These are phyloP conservation scores for Agriotes lineatus DNA, from an alignment of 2,888 invertebrate species.

Conservation along the genomic window DNA sequence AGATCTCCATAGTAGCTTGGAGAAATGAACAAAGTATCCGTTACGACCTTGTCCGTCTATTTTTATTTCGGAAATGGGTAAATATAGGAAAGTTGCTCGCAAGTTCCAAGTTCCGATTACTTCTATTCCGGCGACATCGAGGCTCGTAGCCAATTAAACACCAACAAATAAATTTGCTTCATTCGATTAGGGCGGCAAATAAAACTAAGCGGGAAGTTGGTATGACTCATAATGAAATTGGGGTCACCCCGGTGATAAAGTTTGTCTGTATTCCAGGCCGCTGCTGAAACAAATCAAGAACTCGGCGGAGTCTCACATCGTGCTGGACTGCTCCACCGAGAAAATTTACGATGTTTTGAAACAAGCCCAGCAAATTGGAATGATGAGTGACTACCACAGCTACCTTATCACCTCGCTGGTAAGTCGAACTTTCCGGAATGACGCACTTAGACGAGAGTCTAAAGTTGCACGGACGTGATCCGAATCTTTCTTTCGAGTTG, in stretches of 20 bases:
- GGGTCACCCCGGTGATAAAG: conserved; percentile 29
- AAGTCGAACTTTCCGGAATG: conserved; percentile 58
- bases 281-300: conserved; percentile 92
- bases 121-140: too few species aligned
- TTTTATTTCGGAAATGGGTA: too few species aligned
- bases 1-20: too few species aligned
- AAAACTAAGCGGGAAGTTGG: conserved; percentile 25
- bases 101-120: conserved; percentile 6
- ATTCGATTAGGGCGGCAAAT: conserved; percentile 24
- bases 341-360: conserved; percentile 88
- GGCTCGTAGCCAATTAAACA: conserved; percentile 6
- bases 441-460: conserved; percentile 14
- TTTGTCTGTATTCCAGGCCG: conserved; percentile 70
- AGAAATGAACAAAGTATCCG: too few species aligned
- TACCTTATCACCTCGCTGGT: conserved; percentile 93
- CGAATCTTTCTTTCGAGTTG: too few species aligned
- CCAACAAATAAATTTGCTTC: conserved; percentile 19
- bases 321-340: conserved; percentile 89
- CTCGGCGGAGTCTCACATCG: conserved; percentile 91
- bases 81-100: background rate
- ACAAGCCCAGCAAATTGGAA: conserved; percentile 95
- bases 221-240: conserved; percentile 30
- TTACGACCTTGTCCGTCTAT: too few species aligned
- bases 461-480: conserved; percentile 20
- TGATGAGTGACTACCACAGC: conserved; percentile 97